These are phyloP conservation scores for Gila robusta DNA, from an alignment of 2,797 vertebrate species.

Conservation along the genomic window DNA sequence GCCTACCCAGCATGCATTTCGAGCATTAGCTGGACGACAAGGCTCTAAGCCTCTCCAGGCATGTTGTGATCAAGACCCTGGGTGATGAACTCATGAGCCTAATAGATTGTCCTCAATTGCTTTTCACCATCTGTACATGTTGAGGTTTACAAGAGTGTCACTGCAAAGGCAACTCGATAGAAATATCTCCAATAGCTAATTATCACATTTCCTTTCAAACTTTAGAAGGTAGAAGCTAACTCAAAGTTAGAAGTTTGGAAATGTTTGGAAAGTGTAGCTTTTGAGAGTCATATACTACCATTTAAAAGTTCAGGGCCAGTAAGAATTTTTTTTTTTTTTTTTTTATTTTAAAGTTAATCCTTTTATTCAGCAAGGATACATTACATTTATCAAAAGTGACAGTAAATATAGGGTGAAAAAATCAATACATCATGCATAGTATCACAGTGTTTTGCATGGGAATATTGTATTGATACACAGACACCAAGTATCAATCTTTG, in stretches of 20 bases:
- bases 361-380: neutral
- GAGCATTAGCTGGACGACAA: neutral
- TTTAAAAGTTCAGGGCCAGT: neutral
- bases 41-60: neutral
- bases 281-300: neutral
- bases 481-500: neutral
- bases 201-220: neutral
- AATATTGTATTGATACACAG: neutral
- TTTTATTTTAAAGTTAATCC: neutral
- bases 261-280: neutral
- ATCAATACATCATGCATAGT: neutral
- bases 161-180: neutral
- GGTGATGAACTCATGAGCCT: neutral
- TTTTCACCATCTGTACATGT: conserved; percentile 27
- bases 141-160: neutral
- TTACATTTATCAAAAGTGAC: neutral
- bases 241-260: neutral
- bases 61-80: conserved; percentile 6
- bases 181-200: neutral
- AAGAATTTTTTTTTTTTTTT: neutral
- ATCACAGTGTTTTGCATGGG: neutral
- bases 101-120: conserved; percentile 27
- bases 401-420: neutral
- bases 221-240: neutral
- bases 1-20: conserved; percentile 21